Base-by-base conservation (phyloP, 2,113 vertebrate species). In the Oriolus oriolus region DNA sequence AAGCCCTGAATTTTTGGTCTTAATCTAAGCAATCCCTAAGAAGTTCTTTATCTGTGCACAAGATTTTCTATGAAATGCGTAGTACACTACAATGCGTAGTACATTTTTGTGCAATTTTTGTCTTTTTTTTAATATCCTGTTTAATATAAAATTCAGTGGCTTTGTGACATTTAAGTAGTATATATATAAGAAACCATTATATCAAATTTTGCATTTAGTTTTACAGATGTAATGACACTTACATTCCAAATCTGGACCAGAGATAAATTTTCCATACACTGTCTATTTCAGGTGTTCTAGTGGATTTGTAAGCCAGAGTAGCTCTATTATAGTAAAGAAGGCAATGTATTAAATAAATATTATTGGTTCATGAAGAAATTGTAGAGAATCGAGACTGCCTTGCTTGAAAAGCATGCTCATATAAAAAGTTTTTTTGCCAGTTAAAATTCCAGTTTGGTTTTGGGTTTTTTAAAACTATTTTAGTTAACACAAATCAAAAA, bases 101-200 rank as follows among this genome's bases (percentile, higher is more conserved):
- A n/a, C 4, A 50, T 77, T 93, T 86, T 50, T 75, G 42, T 87
- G 22, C 11, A 26, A 7, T 61, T 83, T 87, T 71, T 39, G 14
- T 20, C 1, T 1, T 6, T 1, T 78, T 53, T 53, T 54, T 56
- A n/a, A 3, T 26, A 26, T 16, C 17, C 15, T 54, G 59, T 96
- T 95, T 84, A 41, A 7, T 78, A 50, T 16, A 73, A 87, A 90
- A 60, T 53, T 41, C 19, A 52, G 6, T 56, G 3, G 33, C 31
- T 76, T 93, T 56, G 79, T 96, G 90, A 85, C 47, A 94, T 87
- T 93, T 53, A 84, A 88, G 15, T 95, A 78, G 39, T 61, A 68
- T 63, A 7, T 69, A 15, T 54, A 45, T 64, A 84, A 81, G 37
- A 77, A 93, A 91, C 42, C 17, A 44, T 61, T 93, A 33, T 52